A percentile compares a stretch with the other conserved stretches of the same genome.
These are phyloP conservation scores for Strigamia crassipes DNA, from an alignment of 2,888 invertebrate species.

Conservation along the genomic window DNA sequence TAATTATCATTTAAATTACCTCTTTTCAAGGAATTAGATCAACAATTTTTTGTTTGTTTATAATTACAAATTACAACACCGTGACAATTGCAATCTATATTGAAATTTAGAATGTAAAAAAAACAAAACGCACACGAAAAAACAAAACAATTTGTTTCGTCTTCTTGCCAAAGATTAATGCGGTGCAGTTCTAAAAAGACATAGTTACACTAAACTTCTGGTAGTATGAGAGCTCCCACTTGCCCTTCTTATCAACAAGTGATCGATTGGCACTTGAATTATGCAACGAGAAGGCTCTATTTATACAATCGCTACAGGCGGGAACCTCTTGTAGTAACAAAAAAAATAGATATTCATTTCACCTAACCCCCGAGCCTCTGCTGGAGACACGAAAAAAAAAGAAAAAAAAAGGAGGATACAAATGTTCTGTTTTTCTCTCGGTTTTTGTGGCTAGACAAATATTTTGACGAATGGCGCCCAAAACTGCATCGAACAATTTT, in stretches of 20 bases:
- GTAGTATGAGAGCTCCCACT: not conserved
- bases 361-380: not conserved
- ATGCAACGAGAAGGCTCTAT: not conserved
- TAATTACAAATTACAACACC: not conserved
- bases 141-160: not conserved
- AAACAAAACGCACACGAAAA: no score
- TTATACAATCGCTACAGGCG: not conserved
- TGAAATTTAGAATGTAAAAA: not conserved
- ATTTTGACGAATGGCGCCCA: not conserved
- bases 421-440: not conserved
- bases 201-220: not conserved
- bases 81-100: slow-evolving; percentile 6
- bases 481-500: not conserved
- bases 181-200: not conserved
- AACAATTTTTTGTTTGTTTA: not conserved
- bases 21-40: not conserved
- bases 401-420: not conserved
- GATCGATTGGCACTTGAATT: slow-evolving; percentile 4
- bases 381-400: not conserved
- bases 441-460: not conserved
- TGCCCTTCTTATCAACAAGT: slow-evolving; percentile 14
- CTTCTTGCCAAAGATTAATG: not conserved
- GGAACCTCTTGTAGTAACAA: not conserved
- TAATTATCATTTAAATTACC: slow-evolving; percentile 21
- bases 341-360: slow-evolving; percentile 16